Evolutionary conservation across 2,113 vertebrate genomes (phyloP), one percentile per base, ranked within the genome.

Genomic region (Etheostoma cragini): DNA sequence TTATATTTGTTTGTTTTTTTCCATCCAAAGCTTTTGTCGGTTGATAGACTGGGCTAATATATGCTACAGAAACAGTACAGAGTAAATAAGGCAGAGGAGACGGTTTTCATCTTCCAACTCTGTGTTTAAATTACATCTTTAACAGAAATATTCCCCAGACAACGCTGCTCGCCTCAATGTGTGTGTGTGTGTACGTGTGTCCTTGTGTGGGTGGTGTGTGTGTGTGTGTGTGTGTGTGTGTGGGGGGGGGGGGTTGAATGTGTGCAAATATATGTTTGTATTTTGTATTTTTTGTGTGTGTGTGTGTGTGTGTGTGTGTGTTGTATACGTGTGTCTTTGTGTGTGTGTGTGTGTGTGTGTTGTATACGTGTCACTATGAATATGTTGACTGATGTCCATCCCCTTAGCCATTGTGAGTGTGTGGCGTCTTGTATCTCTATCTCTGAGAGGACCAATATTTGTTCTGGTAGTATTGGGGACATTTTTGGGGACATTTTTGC

Each of bases 71-170:
- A 21, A 81, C 49, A 54, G 22, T 16, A 57, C 33, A 72, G 58
- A 74, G 72, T 72, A 74, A 81, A 83, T 47, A 65, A 86, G 60
- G 54, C 64, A 16, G 62, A 66, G 33, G 4, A 46, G n/a, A 12
- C 33, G 16, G 3, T 42, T 84, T 70, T 71, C 17, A 58, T 17
- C 47, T 6, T 6, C 24, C 24, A 14, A 6, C 22, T 78, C 74
- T 57, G 73, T 83, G 81, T 92, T 88, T 80, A 56, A 78, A 68
- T 87, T 78, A 60, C 76, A 82, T 88, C 84, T 87, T 82, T 85
- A 42, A 88, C 79, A 63, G 85, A 79, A 81, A 86, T 86, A 77
- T 74, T 78, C 82, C 83, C 74, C 74, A 4, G 79, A 80, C 77
- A 61, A 49, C n/a, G 30, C 30, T 0, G 78, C 76, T 24, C 57